phyloP scores from a whole-genome alignment of 2,797 vertebrate species.

The Eremophila alpestris region DNA sequence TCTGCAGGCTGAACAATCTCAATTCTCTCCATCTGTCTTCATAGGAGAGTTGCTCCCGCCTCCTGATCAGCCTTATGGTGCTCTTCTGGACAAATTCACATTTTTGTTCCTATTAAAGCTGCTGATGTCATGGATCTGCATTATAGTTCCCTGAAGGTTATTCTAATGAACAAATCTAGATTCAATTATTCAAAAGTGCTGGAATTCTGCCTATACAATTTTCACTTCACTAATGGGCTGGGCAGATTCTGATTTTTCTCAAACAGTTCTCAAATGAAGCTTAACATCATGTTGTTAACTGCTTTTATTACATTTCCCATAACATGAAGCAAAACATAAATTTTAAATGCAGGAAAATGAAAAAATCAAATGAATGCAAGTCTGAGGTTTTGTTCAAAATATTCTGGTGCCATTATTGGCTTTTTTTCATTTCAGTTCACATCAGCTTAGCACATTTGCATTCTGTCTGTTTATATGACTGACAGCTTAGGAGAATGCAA shows the following conservation, averaged over 20 bases:
- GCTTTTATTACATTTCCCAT: constrained; percentile 35
- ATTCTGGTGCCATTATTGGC: neutral
- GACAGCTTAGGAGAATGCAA: neutral
- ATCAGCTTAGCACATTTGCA: neutral
- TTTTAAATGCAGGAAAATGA: constrained; percentile 14
- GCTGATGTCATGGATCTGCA: constrained; percentile 10
- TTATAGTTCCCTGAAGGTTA: constrained; percentile 45
- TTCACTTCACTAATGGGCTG: constrained; percentile 49
- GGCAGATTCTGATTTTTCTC: constrained; percentile 51
- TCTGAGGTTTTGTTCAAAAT: neutral
- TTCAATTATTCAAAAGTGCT: constrained; percentile 54
- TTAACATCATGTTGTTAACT: constrained; percentile 27
- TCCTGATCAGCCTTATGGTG: neutral
- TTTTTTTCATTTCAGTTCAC: neutral
- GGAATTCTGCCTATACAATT: constrained; percentile 47
- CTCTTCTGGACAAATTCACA: neutral
- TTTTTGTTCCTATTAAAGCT: constrained; percentile 43
- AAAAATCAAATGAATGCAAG: neutral
- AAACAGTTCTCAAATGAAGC: constrained; percentile 41
- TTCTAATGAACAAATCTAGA: constrained; percentile 49
- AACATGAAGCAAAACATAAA: constrained; percentile 3
- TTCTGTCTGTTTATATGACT: neutral
- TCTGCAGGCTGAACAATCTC: neutral
- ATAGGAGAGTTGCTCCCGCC: neutral
- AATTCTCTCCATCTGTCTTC: neutral